Evolutionary conservation across 2,113 vertebrate genomes (phyloP), one percentile per base, ranked within the genome.

Genomic region (Actinemys pallida): DNA sequence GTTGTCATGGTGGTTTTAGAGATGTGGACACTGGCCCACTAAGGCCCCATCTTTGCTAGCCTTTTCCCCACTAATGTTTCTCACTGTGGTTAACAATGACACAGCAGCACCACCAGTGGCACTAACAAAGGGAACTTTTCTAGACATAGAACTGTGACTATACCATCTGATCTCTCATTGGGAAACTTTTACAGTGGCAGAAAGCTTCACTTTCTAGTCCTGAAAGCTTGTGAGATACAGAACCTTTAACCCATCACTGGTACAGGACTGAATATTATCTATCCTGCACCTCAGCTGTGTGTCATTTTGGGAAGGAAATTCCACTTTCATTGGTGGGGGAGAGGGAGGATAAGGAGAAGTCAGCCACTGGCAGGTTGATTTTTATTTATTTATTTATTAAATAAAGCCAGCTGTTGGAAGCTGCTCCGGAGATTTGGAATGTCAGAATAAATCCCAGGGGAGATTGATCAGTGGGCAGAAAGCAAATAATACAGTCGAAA

Each of bases 371-470:
- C 19, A 0, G 2, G 13, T 5, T 42, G 1, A 1, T 5, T 93
- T 96, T 94, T 94, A 52, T 20, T 90, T 95, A 90, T 83, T 86
- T 80, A 90, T 83, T 86, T 80, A 83, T 81, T 81, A 47, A 72
- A 57, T 80, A n/a, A 62, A 5, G 6, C 24, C 92, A 95, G 72
- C 85, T 76, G 72, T 24, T 88, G 85, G 93, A 94, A 95, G 72
- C 83, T 93, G 86, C 81, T 97, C 10, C 0, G 75, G 93, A 31
- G 53, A 57, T 88, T 93, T 89, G 95, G 79, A 81, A 95, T 95
- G 88, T 92, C 93, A 87, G 65, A 91, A 88, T 93, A 93, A 93
- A 95, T 87, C 82, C 84, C 87, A 29, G 79, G 57, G 79, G 88
- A 95, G 90, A 84, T 0, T 90, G 86, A 92, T 90, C 94, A 95